Evolutionary conservation across 2,113 vertebrate genomes (phyloP).

Genomic region (Otis tarda): DNA sequence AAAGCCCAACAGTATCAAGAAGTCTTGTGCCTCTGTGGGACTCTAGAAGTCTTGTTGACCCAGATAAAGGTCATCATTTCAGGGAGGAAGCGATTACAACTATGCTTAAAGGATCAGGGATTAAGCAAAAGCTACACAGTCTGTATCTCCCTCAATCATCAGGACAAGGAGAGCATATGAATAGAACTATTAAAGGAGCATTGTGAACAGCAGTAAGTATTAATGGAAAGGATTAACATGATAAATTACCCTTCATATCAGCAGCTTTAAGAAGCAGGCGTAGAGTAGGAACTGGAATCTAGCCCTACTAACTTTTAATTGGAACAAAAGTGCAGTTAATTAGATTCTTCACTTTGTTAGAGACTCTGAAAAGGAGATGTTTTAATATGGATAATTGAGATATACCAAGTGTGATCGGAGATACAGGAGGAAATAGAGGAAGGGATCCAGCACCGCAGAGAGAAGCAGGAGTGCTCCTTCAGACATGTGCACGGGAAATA

Average conservation of each 20-base stretch:
- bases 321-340: neutral
- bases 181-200: neutral
- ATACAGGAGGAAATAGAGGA: neutral
- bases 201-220: neutral
- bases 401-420: neutral
- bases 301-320: neutral
- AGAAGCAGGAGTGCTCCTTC: neutral
- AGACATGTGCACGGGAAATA: neutral
- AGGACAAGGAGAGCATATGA: neutral
- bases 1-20: neutral
- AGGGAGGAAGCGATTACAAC: neutral
- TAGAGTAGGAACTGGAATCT: neutral
- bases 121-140: neutral
- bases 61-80: slow-evolving; percentile 4
- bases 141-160: neutral
- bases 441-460: neutral
- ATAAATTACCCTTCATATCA: neutral
- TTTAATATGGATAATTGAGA: neutral
- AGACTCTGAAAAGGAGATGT: neutral
- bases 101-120: neutral
- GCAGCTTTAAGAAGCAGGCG: neutral
- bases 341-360: neutral
- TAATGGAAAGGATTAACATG: slow-evolving; percentile 14
- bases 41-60: neutral
- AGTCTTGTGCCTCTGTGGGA: neutral